A percentile compares a stretch with the other conserved stretches of the same genome.
Conservation (phyloP, 2,797 vertebrate species). For the Enteromius trimaculatus region DNA sequence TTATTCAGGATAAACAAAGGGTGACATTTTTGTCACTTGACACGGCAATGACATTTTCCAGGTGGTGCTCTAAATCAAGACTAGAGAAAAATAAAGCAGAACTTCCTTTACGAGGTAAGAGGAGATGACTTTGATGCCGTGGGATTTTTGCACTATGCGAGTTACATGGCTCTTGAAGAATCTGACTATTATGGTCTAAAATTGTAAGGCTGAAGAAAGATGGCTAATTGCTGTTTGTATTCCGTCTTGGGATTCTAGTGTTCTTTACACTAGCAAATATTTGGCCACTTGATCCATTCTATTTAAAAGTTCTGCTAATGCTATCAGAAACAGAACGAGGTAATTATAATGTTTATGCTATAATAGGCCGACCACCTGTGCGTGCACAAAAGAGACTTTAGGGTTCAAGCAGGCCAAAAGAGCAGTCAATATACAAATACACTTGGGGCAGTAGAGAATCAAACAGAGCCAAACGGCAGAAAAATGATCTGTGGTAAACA, state of each 20-base stretch:
- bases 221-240: constrained; percentile 20
- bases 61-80: constrained; percentile 66
- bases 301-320: constrained; percentile 14
- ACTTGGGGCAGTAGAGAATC: background rate
- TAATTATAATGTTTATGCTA: constrained; percentile 33
- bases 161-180: background rate
- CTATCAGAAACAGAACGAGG: background rate
- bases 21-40: constrained; percentile 68
- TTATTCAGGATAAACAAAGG: constrained; percentile 71
- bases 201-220: constrained; percentile 14
- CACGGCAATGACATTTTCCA: constrained; percentile 76
- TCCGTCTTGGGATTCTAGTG: background rate
- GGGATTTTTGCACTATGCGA: background rate
- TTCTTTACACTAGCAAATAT: constrained; percentile 21
- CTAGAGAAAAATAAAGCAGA: constrained; percentile 52
- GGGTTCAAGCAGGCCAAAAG: background rate
- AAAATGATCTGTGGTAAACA: constrained; percentile 18
- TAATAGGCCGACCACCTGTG: constrained; percentile 21
- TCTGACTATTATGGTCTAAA: constrained; percentile 17
- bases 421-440: background rate
- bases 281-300: constrained; percentile 37
- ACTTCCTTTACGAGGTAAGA: background rate
- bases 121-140: background rate
- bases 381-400: constrained; percentile 22
- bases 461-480: background rate